Conservation (phyloP, 2,113 vertebrate genomes). For the Phycodurus eques region DNA sequence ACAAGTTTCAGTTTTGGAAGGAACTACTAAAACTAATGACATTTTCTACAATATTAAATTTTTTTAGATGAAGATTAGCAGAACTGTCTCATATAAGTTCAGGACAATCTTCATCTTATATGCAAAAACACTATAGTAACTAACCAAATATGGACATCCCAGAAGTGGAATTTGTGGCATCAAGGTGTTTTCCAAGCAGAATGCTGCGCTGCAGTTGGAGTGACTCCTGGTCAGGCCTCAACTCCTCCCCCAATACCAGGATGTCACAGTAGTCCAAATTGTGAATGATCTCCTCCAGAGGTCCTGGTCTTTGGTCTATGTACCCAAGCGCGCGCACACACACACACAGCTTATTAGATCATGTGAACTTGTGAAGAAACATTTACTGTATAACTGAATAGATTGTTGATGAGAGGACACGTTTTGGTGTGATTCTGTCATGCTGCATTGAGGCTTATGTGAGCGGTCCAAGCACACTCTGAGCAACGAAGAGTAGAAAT, state of each 20-base stretch:
- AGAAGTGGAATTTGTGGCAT: conserved; percentile 91
- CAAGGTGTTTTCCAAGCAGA: conserved; percentile 86
- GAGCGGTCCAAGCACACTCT: background rate
- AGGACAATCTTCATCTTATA: background rate
- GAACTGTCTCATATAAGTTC: background rate
- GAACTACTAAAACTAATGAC: background rate
- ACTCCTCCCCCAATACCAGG: conserved; percentile 85
- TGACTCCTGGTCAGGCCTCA: conserved; percentile 82
- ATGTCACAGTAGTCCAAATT: conserved; percentile 96
- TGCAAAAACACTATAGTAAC: background rate
- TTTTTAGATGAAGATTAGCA: background rate
- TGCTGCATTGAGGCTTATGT: background rate
- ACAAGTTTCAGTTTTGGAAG: background rate
- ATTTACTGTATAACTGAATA: background rate
- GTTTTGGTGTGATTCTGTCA: background rate
- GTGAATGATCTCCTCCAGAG: conserved; percentile 88
- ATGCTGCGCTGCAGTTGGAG: conserved; percentile 78
- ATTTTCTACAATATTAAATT: background rate
- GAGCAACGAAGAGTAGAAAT: conserved; percentile 15
- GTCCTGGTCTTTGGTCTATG: conserved; percentile 70
- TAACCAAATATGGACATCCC: conserved; percentile 95
- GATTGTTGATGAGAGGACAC: background rate
- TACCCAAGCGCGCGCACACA: conserved; percentile 35
- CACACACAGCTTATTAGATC: conserved; percentile 21
- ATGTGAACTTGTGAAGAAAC: background rate